Conservation (phyloP, 2,797 vertebrate species). For the Esox masquinongy region DNA sequence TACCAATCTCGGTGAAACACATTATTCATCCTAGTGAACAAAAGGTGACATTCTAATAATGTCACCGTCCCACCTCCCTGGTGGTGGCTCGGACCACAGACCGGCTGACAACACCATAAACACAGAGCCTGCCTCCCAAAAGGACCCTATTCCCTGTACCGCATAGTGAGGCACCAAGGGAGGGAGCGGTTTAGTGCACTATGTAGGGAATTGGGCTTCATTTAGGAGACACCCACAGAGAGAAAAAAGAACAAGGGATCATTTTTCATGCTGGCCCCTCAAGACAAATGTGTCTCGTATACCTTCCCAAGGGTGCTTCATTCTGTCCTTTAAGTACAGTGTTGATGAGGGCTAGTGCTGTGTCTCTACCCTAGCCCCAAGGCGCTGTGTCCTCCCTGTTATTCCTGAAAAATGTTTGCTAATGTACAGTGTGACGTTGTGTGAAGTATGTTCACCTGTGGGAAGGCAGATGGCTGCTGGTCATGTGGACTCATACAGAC, state of each 20-base stretch:
- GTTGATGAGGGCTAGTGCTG: neutral
- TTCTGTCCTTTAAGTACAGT: neutral
- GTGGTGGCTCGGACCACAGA: neutral
- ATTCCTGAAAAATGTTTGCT: too few species aligned
- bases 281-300: neutral
- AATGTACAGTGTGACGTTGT: neutral
- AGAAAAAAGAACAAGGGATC: neutral
- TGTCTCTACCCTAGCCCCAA: too few species aligned
- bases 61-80: slow-evolving; percentile 28
- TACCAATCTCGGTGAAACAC: slow-evolving; percentile 38
- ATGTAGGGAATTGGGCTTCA: neutral
- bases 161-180: neutral
- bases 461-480: neutral
- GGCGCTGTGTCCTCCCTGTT: too few species aligned
- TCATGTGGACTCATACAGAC: too few species aligned
- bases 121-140: neutral
- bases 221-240: neutral
- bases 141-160: neutral
- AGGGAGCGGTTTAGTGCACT: neutral
- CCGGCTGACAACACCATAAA: neutral
- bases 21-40: slow-evolving; percentile 51
- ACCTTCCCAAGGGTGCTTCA: neutral
- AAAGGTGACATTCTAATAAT: slow-evolving; percentile 65
- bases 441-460: neutral
- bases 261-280: neutral